Conservation (phyloP, 2,888 invertebrate species). For the Nemotelus pantherinus region DNA sequence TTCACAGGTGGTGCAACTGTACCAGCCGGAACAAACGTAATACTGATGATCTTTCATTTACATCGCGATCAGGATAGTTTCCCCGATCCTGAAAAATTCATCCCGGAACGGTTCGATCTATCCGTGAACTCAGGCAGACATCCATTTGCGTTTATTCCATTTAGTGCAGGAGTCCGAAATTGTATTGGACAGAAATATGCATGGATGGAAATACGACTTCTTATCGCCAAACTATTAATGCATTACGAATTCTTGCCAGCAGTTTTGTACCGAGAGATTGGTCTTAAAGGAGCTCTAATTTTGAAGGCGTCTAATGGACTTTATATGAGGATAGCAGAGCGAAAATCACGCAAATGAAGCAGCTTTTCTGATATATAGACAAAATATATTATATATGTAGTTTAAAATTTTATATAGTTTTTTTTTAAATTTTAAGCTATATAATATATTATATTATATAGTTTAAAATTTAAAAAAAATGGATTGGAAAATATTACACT, state of each 20-base stretch:
- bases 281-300: conserved; percentile 54
- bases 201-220: conserved; percentile 6
- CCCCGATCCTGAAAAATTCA: conserved; percentile 15
- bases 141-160: conserved; percentile 26
- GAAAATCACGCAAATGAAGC: not conserved
- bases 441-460: no score
- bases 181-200: conserved; percentile 39
- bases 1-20: not conserved
- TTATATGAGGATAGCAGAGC: conserved; percentile 10
- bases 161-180: conserved; percentile 29
- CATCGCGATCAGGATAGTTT: conserved; percentile 7
- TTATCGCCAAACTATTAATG: conserved; percentile 12
- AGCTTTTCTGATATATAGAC: no score
- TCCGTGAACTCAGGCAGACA: not conserved
- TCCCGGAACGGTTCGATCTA: conserved; percentile 15
- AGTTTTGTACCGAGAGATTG: not conserved
- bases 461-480: no score
- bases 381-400: no score
- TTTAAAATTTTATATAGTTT: no score
- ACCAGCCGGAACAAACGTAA: conserved; percentile 24
- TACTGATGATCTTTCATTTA: not conserved
- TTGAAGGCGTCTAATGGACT: conserved; percentile 22
- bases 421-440: no score
- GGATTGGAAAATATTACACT: no score
- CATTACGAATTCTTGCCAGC: conserved; percentile 24